Evolutionary conservation across 2,888 invertebrate genomes (phyloP).

Genomic region (Ferrisia virgata): DNA sequence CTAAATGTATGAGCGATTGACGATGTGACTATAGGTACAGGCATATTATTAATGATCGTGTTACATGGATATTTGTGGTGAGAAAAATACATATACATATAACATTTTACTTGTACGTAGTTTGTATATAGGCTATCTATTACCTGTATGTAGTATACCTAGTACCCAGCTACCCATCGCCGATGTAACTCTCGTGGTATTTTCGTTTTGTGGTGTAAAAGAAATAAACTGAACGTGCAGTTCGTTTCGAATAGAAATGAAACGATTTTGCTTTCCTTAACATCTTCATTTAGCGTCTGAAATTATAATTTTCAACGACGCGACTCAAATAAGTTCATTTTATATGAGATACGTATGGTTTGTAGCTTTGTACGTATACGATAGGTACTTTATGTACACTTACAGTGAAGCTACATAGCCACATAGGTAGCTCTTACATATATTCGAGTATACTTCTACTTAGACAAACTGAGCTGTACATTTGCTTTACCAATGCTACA

Average conservation of each 20-base stretch:
- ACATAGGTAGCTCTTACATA: too few species aligned
- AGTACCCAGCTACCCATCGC: too few species aligned
- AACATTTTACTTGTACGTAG: neutral
- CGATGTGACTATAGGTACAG: neutral
- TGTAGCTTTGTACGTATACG: too few species aligned
- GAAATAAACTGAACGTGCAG: neutral
- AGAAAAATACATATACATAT: neutral
- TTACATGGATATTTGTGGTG: neutral
- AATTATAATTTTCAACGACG: conserved; percentile 18
- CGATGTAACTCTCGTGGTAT: neutral
- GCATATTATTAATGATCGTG: conserved; percentile 24
- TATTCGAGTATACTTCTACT: too few species aligned
- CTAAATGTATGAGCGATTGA: neutral
- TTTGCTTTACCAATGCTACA: too few species aligned
- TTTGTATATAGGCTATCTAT: neutral
- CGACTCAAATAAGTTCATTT: neutral
- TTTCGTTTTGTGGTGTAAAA: neutral
- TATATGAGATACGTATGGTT: neutral
- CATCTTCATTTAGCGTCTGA: neutral
- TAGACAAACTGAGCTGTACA: too few species aligned
- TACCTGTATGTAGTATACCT: neutral
- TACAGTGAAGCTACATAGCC: too few species aligned
- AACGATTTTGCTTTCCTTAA: neutral
- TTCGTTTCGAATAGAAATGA: neutral
- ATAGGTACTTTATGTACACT: too few species aligned